Evolutionary conservation across 2,797 vertebrate genomes (phyloP), one percentile per base, ranked within the genome.

Genomic region (Ataeniobius toweri): DNA sequence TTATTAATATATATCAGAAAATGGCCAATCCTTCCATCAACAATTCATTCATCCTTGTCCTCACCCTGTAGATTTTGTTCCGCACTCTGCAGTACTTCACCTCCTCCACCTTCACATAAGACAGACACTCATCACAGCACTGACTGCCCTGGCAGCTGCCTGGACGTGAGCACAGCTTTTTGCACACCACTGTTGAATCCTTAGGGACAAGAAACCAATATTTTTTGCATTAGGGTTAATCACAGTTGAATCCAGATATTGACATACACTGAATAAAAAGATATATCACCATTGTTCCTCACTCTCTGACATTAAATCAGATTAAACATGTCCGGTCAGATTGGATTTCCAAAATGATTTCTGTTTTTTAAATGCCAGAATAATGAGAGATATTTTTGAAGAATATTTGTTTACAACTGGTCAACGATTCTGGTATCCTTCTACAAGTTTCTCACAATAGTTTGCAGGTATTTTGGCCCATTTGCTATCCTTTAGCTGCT

Each of bases 141-240:
- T 91, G 86, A 31, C 86, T 89, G 41, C 87, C 95, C 0, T 89
- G 87, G 78, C 97, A 98, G 86, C 93, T 91, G 5, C 97, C 96
- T 0, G 92, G 87, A 6, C 75, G 94, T 0, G 96, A 97, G 81
- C 98, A 99, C 18, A 85, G 95, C 90, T 93, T 97, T 88, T 92
- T 96, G 92, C 98, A 99, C 50, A 98, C 89, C 77, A 99, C 96
- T 0, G 98, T 99, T 48, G 98, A 99, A 90, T 99, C 96, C 98
- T 99, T 89, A 31, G 80, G 48, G 13, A 7, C 5, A 59, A 14
- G 48, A 14, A 26, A 12, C 5, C 44, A 6, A n/a, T 4, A 68
- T 10, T 18, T 48, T 1, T 46, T 26, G 46, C 41, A 63, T 36
- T 26, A 46, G 14, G 10, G 14, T 6, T 68, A 55, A 41, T 68